These are phyloP conservation scores for Cacatua alba DNA, from an alignment of 2,113 vertebrate genomes.

Conservation along the genomic window DNA sequence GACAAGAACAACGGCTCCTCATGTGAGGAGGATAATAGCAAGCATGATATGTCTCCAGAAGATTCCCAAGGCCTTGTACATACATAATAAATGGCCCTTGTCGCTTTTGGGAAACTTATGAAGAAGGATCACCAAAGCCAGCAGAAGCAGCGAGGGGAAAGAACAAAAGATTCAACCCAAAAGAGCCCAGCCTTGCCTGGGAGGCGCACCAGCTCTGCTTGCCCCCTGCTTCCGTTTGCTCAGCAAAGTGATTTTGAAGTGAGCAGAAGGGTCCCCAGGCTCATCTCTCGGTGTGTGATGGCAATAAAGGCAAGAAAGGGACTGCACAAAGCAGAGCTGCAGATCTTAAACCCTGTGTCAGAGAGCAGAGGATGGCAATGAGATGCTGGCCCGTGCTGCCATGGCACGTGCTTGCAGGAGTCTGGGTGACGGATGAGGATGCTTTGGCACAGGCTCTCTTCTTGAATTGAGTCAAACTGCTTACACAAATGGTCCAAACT, in stretches of 20 bases:
- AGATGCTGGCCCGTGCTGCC: not conserved
- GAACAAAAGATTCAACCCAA: not conserved
- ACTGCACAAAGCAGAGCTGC: not conserved
- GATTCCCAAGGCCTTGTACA: constrained; percentile 20
- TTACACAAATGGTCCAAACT: not conserved
- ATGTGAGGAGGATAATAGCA: constrained; percentile 8
- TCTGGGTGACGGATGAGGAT: not conserved
- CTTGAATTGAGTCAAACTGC: not conserved
- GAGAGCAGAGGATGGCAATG: not conserved
- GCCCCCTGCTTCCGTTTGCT: not conserved
- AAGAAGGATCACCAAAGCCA: constrained; percentile 14
- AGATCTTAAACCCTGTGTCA: not conserved
- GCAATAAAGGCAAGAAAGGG: not conserved
- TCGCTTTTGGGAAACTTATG: constrained; percentile 30
- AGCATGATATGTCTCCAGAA: constrained; percentile 38
- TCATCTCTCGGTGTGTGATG: not conserved
- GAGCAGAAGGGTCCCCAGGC: not conserved
- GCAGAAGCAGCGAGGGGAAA: not conserved
- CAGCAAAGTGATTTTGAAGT: not conserved
- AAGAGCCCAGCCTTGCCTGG: not conserved
- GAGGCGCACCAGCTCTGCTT: not conserved
- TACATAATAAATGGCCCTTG: constrained; percentile 43
- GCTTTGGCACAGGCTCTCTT: not conserved
- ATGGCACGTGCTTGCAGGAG: fast-evolving
- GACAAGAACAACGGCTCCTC: constrained; percentile 39